Base-by-base conservation (phyloP, 2,113 vertebrate species). In the Hystrix cristata region DNA sequence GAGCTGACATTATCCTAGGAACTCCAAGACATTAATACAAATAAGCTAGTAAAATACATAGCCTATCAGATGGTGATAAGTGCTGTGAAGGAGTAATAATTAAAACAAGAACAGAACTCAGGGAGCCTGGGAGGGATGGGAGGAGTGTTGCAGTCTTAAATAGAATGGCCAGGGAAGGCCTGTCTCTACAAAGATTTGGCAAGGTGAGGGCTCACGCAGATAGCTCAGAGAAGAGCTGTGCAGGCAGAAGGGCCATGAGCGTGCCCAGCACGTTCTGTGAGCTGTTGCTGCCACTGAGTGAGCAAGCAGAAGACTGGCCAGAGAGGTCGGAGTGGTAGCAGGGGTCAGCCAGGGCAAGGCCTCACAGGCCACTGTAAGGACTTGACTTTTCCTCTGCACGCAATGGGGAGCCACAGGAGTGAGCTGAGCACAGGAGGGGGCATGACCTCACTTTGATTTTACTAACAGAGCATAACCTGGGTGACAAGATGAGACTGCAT, bases 361-460 rank as follows among this genome's bases (percentile, higher is more conserved):
- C 14, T 93, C 2, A 3, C 21, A 16, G 55, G 81, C 78, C 21
- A 3, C 21, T 2, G 6, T 3, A 18, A 88, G 55, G 43, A 64
- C 86, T 16, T 0, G 13, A 53, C 57, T 65, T 60, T 69, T 79
- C 43, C 59, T 62, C 57, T 18, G 59, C 25, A 0, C 4, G 12
- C 76, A 2, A 0, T 0, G 4, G 21, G 84, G 81, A 94, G 85
- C 82, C 60, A 6, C 16, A 2, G 81, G 64, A 71, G 67, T 7
- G 0, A 71, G 71, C 93, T 46, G 65, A 81, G 78, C 9, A 29
- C 57, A 55, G 51, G 55, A 91, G 71, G 94, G n/a, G 71, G n/a
- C 7, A 0, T 18, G 55, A 78, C 92, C 95, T 95, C 88, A 55
- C 88, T 95, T 62, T 67, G 65, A 72, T 96, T 95, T 95, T 88